Evolutionary conservation across 2,113 vertebrate genomes (phyloP).

Genomic region (Petrocephalus zakoni): DNA sequence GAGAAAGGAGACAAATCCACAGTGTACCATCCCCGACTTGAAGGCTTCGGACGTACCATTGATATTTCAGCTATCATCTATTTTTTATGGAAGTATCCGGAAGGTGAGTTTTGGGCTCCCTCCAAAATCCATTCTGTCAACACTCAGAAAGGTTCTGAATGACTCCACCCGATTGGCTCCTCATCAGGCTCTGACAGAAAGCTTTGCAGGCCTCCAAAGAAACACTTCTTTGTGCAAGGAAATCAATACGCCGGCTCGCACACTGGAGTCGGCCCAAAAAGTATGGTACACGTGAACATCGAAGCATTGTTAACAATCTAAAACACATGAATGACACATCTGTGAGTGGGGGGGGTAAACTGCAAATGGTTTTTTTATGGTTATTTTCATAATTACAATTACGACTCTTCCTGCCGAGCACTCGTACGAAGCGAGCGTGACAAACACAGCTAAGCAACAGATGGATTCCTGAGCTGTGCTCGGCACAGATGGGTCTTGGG

Average conservation of each 20-base stretch:
- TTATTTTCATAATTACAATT: neutral
- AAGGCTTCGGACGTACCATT: neutral
- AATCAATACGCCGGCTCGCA: neutral
- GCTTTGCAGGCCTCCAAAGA: neutral
- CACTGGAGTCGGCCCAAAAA: neutral
- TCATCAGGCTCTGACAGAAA: neutral
- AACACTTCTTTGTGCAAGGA: neutral
- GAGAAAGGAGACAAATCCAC: neutral
- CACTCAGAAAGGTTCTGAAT: neutral
- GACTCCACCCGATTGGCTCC: neutral
- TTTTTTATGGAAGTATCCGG: neutral
- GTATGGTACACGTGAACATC: neutral
- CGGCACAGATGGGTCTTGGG: conserved; percentile 8
- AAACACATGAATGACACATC: neutral
- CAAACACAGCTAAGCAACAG: neutral
- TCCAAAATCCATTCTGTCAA: neutral
- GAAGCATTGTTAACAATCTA: neutral
- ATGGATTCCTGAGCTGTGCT: neutral
- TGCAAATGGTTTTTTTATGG: neutral
- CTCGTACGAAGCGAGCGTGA: neutral
- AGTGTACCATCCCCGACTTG: neutral
- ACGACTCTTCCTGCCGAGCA: neutral
- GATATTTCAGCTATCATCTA: neutral
- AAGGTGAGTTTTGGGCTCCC: neutral
- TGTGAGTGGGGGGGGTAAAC: neutral